Evolutionary conservation across 2,113 vertebrate genomes (phyloP), one percentile per base, ranked within the genome.

Genomic region (Euleptes europaea): DNA sequence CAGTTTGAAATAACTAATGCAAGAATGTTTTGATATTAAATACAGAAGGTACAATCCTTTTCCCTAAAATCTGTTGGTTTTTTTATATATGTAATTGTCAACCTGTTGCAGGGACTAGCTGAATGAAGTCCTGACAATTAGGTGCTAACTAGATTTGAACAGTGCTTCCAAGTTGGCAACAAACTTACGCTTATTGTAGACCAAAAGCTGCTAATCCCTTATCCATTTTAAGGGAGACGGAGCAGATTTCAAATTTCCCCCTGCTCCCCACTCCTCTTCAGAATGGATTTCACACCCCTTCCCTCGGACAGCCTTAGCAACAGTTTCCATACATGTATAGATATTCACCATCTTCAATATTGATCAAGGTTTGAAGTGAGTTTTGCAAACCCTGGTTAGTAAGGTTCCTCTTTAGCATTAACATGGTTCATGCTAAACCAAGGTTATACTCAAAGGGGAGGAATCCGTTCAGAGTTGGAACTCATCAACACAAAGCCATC

Each of bases 1-100:
- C 92, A 91, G 82, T 90, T 92, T 93, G 90, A 93, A 92, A 88
- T 91, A 87, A 91, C 88, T 94, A 92, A 90, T 90, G 84, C 89
- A 85, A 90, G 92, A 92, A 94, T 82, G 93, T 92, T 94, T 92
- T 94, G 84, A 47, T 94, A 94, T 92, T 93, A 92, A 94, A 94
- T 92, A 94, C 92, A 92, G 89, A 95, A 95, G 93, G 88, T 87
- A 87, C 92, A 92, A 89, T 87, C 85, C 91, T 90, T 93, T 92
- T 90, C 84, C 94, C 84, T 88, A 94, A 85, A 93, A 94, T 90
- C 76, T 90, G 31, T 87, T 90, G 86, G 86, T 90, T 93, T 92
- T 87, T 92, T 94, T 89, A 87, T 63, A 82, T 84, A 87, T 80
- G 71, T 88, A 86, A 85, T 44, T 31, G 72, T 87, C 90, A 90